Evolutionary conservation across 2,888 invertebrate genomes (phyloP).

Genomic region (Agonopterix alstromeriana): DNA sequence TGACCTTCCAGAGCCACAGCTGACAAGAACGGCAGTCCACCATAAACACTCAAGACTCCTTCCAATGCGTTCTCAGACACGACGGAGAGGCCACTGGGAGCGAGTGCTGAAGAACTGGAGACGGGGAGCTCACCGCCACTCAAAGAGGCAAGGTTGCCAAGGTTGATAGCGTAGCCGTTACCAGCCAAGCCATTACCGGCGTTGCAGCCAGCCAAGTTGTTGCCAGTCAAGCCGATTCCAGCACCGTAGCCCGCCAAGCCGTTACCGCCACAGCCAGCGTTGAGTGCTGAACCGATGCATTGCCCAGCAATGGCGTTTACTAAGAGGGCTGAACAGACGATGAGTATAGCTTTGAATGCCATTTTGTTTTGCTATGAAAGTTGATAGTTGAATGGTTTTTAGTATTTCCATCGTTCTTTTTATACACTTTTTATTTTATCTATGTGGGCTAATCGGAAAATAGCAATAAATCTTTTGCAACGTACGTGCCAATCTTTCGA

Average conservation of each 20-base stretch:
- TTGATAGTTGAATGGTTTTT: too few species aligned
- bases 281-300: slow-evolving; percentile 7
- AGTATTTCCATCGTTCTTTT: too few species aligned
- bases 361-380: slow-evolving; percentile 1
- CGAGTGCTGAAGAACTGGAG: slow-evolving; percentile 20
- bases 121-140: slow-evolving; percentile 10
- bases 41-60: slow-evolving; percentile 21
- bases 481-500: neutral
- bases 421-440: too few species aligned
- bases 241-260: slow-evolving; percentile 7
- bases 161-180: neutral
- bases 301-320: slow-evolving; percentile 17
- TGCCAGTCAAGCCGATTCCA: slow-evolving; percentile 1
- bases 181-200: neutral
- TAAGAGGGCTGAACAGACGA: slow-evolving; percentile 10
- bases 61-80: slow-evolving; percentile 29
- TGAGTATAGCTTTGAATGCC: slow-evolving; percentile 9
- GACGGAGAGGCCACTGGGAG: slow-evolving; percentile 22
- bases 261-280: neutral
- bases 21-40: slow-evolving; percentile 25
- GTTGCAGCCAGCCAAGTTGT: neutral
- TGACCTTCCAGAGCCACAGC: slow-evolving; percentile 21
- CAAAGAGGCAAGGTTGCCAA: slow-evolving; percentile 6
- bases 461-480: too few species aligned
- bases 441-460: too few species aligned